A percentile compares a stretch with the other conserved stretches of the same genome.
Evolutionary conservation across 2,113 vertebrate species (phyloP).

Genomic region (Dipodomys stephensi): DNA sequence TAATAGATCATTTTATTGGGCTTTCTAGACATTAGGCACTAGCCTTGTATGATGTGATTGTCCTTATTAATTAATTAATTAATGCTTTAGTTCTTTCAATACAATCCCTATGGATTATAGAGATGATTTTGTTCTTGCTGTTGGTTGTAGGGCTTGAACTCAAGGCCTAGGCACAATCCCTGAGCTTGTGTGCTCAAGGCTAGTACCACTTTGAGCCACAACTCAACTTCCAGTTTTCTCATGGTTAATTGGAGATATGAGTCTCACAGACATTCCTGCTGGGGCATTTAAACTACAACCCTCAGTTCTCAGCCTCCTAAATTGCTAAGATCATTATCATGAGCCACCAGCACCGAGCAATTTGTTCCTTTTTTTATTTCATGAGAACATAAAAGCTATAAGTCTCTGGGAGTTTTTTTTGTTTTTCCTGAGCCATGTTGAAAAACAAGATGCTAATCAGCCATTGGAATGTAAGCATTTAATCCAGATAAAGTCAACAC

Average conservation of each 20-base stretch:
- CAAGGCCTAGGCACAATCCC: no score
- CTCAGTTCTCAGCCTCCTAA: no score
- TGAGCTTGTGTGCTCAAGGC: no score
- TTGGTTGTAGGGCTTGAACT: no score
- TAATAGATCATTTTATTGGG: background rate
- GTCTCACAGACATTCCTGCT: no score
- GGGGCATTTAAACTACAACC: no score
- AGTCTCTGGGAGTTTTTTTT: background rate
- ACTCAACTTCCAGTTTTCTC: no score
- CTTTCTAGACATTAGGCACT: background rate
- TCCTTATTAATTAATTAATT: background rate
- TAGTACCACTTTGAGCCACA: no score
- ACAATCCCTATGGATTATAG: background rate
- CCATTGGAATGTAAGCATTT: background rate
- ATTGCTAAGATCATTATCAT: no score
- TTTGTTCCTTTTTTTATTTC: conserved; percentile 15
- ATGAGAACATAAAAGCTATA: background rate
- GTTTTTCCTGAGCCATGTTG: background rate
- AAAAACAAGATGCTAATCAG: background rate
- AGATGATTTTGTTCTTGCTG: background rate
- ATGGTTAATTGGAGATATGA: no score
- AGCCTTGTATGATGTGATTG: background rate
- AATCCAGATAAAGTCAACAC: background rate
- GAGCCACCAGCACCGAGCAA: background rate
- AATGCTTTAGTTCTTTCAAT: background rate